These are phyloP conservation scores for Marcusenius ussheri DNA, from an alignment of 2,113 vertebrate genomes.

Conservation along the genomic window DNA sequence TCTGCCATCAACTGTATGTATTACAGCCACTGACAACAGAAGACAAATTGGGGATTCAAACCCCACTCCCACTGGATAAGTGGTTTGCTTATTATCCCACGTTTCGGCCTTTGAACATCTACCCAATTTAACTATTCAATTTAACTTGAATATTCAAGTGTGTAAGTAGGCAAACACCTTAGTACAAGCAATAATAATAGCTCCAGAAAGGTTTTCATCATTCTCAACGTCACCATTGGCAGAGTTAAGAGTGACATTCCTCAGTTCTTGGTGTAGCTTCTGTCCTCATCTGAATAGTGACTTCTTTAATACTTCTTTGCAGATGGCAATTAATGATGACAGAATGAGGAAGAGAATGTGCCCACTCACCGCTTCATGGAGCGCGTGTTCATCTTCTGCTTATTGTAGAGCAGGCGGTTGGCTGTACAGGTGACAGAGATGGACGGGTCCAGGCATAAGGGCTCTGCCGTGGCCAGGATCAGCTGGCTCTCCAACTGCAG, in stretches of 20 bases:
- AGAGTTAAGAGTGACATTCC: neutral
- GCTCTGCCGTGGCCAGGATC: conserved; percentile 91
- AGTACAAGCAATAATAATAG: neutral
- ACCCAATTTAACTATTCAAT: neutral
- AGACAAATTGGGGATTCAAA: neutral
- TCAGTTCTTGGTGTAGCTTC: neutral
- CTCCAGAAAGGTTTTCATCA: neutral
- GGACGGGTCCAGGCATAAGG: conserved; percentile 95
- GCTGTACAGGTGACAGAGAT: conserved; percentile 88
- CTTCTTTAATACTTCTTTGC: neutral
- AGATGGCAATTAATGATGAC: neutral
- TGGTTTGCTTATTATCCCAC: neutral
- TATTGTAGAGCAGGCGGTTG: conserved; percentile 92
- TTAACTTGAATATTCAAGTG: neutral
- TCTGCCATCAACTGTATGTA: neutral
- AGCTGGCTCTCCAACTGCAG: conserved; percentile 92
- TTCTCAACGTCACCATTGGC: neutral
- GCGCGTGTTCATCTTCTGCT: conserved; percentile 94
- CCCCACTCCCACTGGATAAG: neutral
- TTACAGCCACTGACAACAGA: neutral
- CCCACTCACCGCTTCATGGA: conserved; percentile 80
- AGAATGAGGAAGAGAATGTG: neutral
- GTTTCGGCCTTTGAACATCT: neutral
- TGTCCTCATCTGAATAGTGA: neutral
- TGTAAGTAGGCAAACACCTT: neutral